Evolutionary conservation across 2,888 invertebrate species (phyloP).

Genomic region (Cinara cedri): DNA sequence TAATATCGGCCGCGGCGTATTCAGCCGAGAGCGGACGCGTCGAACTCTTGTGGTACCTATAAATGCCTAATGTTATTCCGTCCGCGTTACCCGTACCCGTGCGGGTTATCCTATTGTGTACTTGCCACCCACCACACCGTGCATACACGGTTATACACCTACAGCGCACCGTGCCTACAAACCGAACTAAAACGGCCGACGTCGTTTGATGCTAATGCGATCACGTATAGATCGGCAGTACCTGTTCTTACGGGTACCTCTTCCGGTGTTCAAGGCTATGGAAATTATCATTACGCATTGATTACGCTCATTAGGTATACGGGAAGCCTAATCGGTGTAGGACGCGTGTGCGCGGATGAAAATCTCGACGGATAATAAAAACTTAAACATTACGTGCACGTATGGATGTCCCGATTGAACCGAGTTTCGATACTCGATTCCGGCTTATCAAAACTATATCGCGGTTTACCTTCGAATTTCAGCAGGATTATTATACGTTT

Average conservation of each 20-base stretch:
- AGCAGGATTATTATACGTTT: not conserved
- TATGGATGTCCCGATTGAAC: too few relatives aligned
- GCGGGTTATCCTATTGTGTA: too few relatives aligned
- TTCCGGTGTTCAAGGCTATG: conserved; percentile 33
- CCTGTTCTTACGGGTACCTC: conserved; percentile 19
- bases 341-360: too few relatives aligned
- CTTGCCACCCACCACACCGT: too few relatives aligned
- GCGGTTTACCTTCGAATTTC: not conserved
- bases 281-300: conserved; percentile 15
- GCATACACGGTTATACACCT: too few relatives aligned
- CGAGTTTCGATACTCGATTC: not conserved
- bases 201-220: conserved; percentile 21
- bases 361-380: not conserved
- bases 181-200: too few relatives aligned
- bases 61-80: conserved; percentile 39
- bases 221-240: not conserved
- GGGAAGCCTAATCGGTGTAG: conserved; percentile 1
- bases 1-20: too few relatives aligned
- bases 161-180: too few relatives aligned
- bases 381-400: not conserved
- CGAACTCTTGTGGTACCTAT: not conserved
- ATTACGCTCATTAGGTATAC: not conserved
- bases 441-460: not conserved
- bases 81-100: too few relatives aligned
- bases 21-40: not conserved